These are phyloP conservation scores for Potamilus streckersoni DNA, from an alignment of 1,140 invertebrate species.

Conservation along the genomic window DNA sequence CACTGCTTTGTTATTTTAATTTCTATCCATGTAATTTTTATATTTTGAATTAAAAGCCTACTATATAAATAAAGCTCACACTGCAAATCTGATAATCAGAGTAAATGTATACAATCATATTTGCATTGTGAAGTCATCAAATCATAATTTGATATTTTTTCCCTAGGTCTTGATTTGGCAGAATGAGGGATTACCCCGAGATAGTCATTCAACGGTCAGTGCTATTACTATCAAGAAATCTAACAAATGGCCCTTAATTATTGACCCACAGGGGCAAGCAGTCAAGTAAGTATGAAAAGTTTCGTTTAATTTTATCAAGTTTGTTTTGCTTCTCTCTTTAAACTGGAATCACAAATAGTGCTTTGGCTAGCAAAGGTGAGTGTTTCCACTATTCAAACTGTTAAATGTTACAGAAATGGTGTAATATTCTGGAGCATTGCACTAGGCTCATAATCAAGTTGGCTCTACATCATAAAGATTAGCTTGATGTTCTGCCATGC, in stretches of 20 bases:
- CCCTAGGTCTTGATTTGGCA: slow-evolving; percentile 87
- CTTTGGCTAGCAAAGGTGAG: too few relatives aligned
- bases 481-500: too few relatives aligned
- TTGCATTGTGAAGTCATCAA: not conserved
- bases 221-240: slow-evolving; percentile 85
- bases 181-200: slow-evolving; percentile 81
- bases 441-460: too few relatives aligned
- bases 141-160: slow-evolving; percentile 4
- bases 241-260: slow-evolving; percentile 85
- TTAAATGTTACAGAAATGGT: too few relatives aligned
- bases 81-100: not conserved
- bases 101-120: not conserved
- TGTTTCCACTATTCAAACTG: too few relatives aligned
- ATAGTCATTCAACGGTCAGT: slow-evolving; percentile 87
- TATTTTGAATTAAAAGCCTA: not conserved
- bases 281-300: slow-evolving; percentile 48
- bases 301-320: not conserved
- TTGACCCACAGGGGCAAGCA: slow-evolving; percentile 89
- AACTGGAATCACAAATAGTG: too few relatives aligned
- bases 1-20: too few relatives aligned
- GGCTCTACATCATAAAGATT: too few relatives aligned
- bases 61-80: not conserved
- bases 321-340: not conserved
- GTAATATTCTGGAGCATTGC: too few relatives aligned
- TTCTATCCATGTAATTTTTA: not conserved